These are phyloP conservation scores for Clarias magur DNA, from an alignment of 2,113 vertebrate genomes.

Conservation along the genomic window DNA sequence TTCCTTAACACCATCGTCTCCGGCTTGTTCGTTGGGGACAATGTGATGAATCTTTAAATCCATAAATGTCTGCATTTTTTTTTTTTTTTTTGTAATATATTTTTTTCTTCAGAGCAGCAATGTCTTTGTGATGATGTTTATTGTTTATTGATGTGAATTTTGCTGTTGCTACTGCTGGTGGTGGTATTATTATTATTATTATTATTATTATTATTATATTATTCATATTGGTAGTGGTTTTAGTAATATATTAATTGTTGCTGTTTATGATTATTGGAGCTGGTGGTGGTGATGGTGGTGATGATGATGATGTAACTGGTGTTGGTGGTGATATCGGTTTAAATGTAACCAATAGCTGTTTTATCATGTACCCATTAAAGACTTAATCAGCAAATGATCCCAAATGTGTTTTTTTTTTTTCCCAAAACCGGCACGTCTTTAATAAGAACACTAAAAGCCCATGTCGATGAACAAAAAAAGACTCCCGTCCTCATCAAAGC, in stretches of 20 bases:
- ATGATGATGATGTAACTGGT: too few relatives aligned
- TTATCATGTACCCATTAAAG: neutral
- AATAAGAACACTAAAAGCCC: neutral
- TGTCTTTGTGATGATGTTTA: neutral
- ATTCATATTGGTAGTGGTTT: neutral
- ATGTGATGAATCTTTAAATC: too few relatives aligned
- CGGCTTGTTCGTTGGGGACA: too few relatives aligned
- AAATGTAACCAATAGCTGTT: neutral
- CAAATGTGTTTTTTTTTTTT: neutral
- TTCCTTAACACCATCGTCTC: too few relatives aligned
- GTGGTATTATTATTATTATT: neutral
- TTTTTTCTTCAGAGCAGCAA: neutral
- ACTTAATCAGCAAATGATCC: neutral
- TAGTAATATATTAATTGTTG: neutral
- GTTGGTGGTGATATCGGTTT: neutral
- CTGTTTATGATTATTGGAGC: neutral
- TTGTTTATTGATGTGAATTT: neutral
- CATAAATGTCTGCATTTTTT: neutral
- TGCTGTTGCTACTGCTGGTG: neutral
- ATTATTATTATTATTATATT: neutral
- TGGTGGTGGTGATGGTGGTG: neutral
- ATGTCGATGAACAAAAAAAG: neutral
- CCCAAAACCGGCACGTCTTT: neutral
- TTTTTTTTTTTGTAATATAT: neutral
- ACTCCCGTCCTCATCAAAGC: constrained; percentile 62